Base-by-base conservation (phyloP, 2,888 invertebrate genomes). In the Tipula confusa region DNA sequence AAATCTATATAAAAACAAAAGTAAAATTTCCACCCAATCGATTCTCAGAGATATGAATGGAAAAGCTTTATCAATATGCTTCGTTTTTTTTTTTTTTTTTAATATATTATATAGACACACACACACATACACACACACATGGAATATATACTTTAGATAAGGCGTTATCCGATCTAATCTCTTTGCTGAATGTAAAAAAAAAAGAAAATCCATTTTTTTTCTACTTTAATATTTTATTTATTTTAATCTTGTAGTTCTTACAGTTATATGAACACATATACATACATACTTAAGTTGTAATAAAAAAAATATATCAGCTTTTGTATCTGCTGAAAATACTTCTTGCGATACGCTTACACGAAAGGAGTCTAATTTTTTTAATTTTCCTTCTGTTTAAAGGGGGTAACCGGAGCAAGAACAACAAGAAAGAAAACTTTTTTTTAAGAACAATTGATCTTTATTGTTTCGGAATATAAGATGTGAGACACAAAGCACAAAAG, bases 1-100 rank as follows among this genome's bases (percentile, higher is more conserved):
- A 64, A 64, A 64, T 64, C 64, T 64, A 64, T 64, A 64, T 64
- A 64, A 24, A 64, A 64, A 64, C 64, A 64, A 64, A 64, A 64
- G 64, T 24, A 64, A 64, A 64, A 64, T 64, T 64, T 64, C 64
- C 64, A 64, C 64, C 64, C 64, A 24, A 64, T 64, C 64, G 64
- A 64, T 64, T 64, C 64, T 64, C 24, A 18, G 64, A 18, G 64
- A 64, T 64, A 64, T 64, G 64, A 64, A 24, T 24, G 64, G 24
- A 18, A 64, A 64, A 64, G 64, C 11, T 64, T 24, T 15, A 43
- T 43, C 43, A 43, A 1, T 43, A 15, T 43, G n/a, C 15, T 64
- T 64, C 2, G 43, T n/a, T 43, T 36, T 43, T 43, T n/a, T 4
- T 43, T 43, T n/a, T n/a, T n/a, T n/a, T n/a, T n/a, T n/a, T n/a